phyloP scores from a whole-genome alignment of 2,113 vertebrate species.

The Probosciger aterrimus region DNA sequence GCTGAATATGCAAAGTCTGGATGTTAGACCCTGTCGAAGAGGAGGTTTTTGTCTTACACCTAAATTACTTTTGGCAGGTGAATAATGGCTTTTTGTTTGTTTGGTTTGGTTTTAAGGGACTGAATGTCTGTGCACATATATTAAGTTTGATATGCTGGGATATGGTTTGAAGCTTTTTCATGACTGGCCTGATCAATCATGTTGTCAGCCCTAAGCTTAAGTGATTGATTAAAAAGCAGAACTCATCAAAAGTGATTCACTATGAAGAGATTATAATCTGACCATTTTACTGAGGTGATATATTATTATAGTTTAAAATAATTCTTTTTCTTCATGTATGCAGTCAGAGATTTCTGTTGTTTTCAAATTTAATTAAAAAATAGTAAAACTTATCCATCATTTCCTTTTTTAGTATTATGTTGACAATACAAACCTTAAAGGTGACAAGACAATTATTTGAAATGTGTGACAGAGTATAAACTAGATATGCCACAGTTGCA shows the following conservation, averaged over 20 bases:
- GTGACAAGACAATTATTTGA: neutral
- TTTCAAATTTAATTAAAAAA: constrained; percentile 3
- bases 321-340: neutral
- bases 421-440: neutral
- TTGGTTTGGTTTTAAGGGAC: neutral
- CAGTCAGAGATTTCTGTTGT: neutral
- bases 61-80: neutral
- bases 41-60: neutral
- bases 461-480: neutral
- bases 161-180: constrained; percentile 34
- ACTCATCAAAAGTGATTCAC: constrained; percentile 60
- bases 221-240: constrained; percentile 70
- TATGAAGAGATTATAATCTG: constrained; percentile 59
- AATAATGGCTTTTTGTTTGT: neutral
- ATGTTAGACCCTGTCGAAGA: neutral
- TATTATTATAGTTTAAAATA: constrained; percentile 7
- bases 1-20: neutral
- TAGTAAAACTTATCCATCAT: neutral
- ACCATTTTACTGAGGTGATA: constrained; percentile 20
- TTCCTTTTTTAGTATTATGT: neutral
- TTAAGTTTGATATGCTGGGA: constrained; percentile 45
- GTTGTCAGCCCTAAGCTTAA: constrained; percentile 57
- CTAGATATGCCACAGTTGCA: neutral
- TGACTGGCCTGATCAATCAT: constrained; percentile 62
- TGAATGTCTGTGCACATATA: neutral